Percentiles rank a stretch among this genome's conserved stretches.
These are phyloP conservation scores for Lampris incognitus DNA, from an alignment of 2,113 vertebrate species.

Conservation along the genomic window DNA sequence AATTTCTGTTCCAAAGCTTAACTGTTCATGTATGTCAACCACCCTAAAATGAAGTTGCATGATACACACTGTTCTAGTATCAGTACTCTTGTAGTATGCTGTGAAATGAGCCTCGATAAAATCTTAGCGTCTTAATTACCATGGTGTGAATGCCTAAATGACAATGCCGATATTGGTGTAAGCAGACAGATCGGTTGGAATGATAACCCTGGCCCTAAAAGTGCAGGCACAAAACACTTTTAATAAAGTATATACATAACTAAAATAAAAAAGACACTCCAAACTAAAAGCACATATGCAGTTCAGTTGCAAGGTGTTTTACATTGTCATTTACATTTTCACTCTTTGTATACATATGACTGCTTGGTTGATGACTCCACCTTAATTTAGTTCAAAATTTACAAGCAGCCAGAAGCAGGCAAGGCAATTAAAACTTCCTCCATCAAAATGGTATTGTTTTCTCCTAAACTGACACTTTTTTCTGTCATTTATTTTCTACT, in stretches of 20 bases:
- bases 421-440: slow-evolving; percentile 4
- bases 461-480: background rate
- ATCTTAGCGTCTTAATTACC: background rate
- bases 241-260: no score
- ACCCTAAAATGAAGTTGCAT: background rate
- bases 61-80: background rate
- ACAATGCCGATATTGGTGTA: background rate
- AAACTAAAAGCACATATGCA: background rate
- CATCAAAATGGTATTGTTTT: background rate
- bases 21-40: background rate
- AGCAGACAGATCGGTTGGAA: background rate
- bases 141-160: no score
- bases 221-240: no score
- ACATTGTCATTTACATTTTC: background rate
- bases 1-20: background rate
- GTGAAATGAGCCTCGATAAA: background rate
- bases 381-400: background rate
- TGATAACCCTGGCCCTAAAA: background rate
- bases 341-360: background rate
- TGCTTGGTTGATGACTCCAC: background rate
- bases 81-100: background rate
- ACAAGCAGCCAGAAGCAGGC: background rate
- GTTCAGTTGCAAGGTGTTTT: background rate
- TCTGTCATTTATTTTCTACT: slow-evolving; percentile 1
- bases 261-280: no score